Conservation (phyloP, 2,888 invertebrate genomes). For the Epinotia ramella region DNA sequence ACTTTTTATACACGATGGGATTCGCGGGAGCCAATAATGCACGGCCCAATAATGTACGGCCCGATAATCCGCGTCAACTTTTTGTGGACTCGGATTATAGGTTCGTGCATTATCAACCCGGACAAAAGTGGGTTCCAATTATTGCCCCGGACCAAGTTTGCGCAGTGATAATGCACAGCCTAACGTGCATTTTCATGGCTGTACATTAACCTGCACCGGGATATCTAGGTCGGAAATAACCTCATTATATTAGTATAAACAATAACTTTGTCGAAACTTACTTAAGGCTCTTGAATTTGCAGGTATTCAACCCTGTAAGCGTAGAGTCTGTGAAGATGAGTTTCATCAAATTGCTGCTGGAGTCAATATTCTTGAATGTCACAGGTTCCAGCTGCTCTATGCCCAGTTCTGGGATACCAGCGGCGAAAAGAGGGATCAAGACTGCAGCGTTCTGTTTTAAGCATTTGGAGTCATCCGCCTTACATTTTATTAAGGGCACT, state of each 20-base stretch:
- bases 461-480: slow-evolving; percentile 62
- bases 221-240: too few relatives aligned
- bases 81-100: too few relatives aligned
- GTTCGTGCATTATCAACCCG: too few relatives aligned
- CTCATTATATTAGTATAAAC: not conserved
- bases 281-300: slow-evolving; percentile 59
- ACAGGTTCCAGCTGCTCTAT: slow-evolving; percentile 61
- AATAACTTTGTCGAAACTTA: slow-evolving; percentile 53
- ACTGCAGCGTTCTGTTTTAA: slow-evolving; percentile 56
- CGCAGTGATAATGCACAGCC: too few relatives aligned
- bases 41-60: too few relatives aligned
- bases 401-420: slow-evolving; percentile 58
- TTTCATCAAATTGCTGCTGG: slow-evolving; percentile 55
- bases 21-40: too few relatives aligned
- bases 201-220: too few relatives aligned
- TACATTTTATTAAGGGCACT: slow-evolving; percentile 66
- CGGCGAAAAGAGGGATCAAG: slow-evolving; percentile 52
- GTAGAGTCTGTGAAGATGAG: slow-evolving; percentile 56
- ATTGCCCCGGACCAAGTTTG: too few relatives aligned
- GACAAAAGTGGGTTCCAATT: too few relatives aligned
- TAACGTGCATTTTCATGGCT: too few relatives aligned
- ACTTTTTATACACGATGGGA: too few relatives aligned
- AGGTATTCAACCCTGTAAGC: slow-evolving; percentile 60
- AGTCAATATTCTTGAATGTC: slow-evolving; percentile 57
- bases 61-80: too few relatives aligned